Evolutionary conservation across 2,888 invertebrate genomes (phyloP).

Genomic region (Drosophila percnosoma): DNA sequence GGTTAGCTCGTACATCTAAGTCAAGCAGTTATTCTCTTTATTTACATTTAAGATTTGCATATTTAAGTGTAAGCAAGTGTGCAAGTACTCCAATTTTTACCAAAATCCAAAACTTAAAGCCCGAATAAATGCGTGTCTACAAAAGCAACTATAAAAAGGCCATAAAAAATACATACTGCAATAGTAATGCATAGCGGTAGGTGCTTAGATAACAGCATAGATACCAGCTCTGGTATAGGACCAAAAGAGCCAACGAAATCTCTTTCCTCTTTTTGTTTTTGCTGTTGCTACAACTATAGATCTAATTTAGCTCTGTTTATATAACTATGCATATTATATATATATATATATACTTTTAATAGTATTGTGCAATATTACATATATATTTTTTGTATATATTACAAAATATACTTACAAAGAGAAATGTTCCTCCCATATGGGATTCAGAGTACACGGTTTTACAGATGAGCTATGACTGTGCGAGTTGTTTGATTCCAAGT

Average conservation of each 20-base stretch:
- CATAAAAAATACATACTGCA: not conserved
- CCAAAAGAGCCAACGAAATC: not conserved
- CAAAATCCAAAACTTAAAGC: not conserved
- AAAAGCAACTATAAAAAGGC: not conserved
- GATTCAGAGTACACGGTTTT: constrained; percentile 94
- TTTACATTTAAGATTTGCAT: too few species aligned
- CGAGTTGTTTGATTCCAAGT: constrained; percentile 90
- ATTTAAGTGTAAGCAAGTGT: not conserved
- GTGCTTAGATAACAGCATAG: not conserved
- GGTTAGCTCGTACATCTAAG: not conserved
- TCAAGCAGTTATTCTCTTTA: not conserved
- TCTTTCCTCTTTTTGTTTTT: not conserved
- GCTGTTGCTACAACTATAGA: not conserved
- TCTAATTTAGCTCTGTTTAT: not conserved
- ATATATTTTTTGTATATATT: too few species aligned
- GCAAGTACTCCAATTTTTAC: not conserved
- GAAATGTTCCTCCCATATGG: constrained; percentile 98
- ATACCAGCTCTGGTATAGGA: not conserved
- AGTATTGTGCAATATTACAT: not conserved
- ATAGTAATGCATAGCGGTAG: not conserved
- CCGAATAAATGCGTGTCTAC: not conserved
- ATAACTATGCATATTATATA: too few species aligned
- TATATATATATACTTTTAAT: not conserved
- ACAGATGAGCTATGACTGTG: constrained; percentile 96
- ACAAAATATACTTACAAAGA: constrained; percentile 86